Base-by-base conservation (phyloP, 2,888 invertebrate genomes). In the Crossocerus cetratus region DNA sequence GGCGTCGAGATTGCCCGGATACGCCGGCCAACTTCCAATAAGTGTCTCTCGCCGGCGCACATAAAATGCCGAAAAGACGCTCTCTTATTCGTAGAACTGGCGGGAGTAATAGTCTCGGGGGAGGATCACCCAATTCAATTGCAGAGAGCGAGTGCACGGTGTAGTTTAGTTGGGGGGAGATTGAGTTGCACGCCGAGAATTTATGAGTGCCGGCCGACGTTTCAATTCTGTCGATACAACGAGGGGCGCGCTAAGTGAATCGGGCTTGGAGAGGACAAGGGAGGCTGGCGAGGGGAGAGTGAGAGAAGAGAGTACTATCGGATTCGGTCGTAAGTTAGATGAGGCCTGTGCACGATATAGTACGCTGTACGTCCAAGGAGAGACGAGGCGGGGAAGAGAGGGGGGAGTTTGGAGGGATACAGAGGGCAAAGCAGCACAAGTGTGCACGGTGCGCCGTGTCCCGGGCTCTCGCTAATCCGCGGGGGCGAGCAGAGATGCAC, bases 401-500 rank as follows among this genome's bases (percentile, higher is more conserved):
- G 49, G 49, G 14, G 49, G 11, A 4, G 14, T 3, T 1, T 49
- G 49, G 49, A 49, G n/a, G 49, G 16, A 13, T n/a, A 61, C 55
- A 59, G 59, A 64, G 45, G 20, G 55, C 43, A 23, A n/a, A 56
- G n/a, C 21, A 20, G 54, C 43, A 43, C 14, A 49, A 49, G 49
- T 49, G 49, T 14, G 32, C 32, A 32, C 32, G 32, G 32, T 32
- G 32, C 32, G 32, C 32, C 32, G 32, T 20, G 69, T 69, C 61
- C 68, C 49, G 64, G 72, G 32, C 32, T 32, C 67, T 61, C 68
- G 77, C 77, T 76, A 80, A 78, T 80, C 77, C 77, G 77, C 78
- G 68, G 80, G 77, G 80, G 80, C 77, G 68, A 73, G 68, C 56
- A 53, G 57, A 78, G 77, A 80, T 78, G 73, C 73, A 49, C 70